phyloP scores from a whole-genome alignment of 2,888 invertebrate genomes.

The Augochlorella aurata region DNA sequence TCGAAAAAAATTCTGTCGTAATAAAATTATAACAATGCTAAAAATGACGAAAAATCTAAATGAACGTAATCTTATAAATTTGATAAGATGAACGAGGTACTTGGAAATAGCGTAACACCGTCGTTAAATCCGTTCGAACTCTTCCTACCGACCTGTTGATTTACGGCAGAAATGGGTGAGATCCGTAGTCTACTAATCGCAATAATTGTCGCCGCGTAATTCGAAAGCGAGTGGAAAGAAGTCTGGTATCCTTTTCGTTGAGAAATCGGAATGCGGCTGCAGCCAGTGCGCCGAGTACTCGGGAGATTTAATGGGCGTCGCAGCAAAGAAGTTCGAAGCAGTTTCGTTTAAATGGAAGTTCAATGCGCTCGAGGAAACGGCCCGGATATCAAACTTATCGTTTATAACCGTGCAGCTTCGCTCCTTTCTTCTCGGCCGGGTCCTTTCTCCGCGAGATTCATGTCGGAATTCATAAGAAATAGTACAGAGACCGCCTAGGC shows the following conservation, averaged over 20 bases:
- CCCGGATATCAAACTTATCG: conserved; percentile 16
- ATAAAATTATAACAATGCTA: too few relatives aligned
- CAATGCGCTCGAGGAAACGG: conserved; percentile 14
- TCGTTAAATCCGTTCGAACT: too few relatives aligned
- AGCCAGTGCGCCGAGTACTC: neutral
- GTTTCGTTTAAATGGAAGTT: conserved; percentile 16
- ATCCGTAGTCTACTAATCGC: too few relatives aligned
- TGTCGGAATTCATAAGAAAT: conserved; percentile 44
- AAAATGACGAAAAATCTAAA: too few relatives aligned
- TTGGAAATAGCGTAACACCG: too few relatives aligned
- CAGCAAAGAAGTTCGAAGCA: conserved; percentile 4
- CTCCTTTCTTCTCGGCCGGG: conserved; percentile 15
- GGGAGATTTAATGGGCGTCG: conserved; percentile 1
- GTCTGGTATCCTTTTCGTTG: neutral
- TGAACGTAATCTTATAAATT: too few relatives aligned
- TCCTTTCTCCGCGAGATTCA: conserved; percentile 32
- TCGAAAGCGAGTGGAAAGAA: too few relatives aligned
- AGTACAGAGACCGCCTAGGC: conserved; percentile 35
- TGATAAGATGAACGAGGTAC: too few relatives aligned
- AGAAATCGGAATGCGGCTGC: neutral
- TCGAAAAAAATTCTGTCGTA: too few relatives aligned
- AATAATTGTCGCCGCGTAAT: too few relatives aligned
- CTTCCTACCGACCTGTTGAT: too few relatives aligned
- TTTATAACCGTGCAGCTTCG: conserved; percentile 14
- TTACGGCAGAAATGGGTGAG: too few relatives aligned